Percentiles rank a stretch among this genome's conserved stretches.
Evolutionary conservation across 2,888 invertebrate genomes (phyloP).

Genomic region (Congeria kusceri): DNA sequence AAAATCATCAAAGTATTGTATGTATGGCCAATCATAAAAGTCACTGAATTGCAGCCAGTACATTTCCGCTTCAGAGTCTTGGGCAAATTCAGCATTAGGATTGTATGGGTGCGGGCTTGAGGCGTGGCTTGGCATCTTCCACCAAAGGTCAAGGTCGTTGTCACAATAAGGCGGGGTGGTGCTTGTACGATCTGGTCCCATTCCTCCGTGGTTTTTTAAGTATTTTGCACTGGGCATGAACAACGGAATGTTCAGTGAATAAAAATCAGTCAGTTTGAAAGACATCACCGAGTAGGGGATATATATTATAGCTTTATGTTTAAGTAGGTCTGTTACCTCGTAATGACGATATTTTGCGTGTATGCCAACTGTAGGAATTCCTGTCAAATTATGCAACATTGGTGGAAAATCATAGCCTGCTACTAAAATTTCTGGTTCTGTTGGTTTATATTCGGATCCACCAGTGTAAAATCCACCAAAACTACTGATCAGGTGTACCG

Average conservation of each 20-base stretch:
- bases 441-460: not conserved
- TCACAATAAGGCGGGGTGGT: not conserved
- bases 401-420: not conserved
- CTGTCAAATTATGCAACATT: not conserved
- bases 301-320: slow-evolving; percentile 4
- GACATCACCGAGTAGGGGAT: slow-evolving; percentile 3
- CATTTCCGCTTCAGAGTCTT: slow-evolving; percentile 1
- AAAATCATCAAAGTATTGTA: not conserved
- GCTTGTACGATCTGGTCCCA: not conserved
- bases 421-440: slow-evolving; percentile 3
- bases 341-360: not conserved
- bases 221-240: slow-evolving; percentile 7
- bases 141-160: not conserved
- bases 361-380: not conserved
- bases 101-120: not conserved
- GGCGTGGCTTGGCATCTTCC: not conserved
- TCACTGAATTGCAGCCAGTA: slow-evolving; percentile 8
- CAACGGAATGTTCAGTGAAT: slow-evolving; percentile 3
- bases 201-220: not conserved
- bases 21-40: slow-evolving; percentile 8
- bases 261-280: not conserved
- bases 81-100: slow-evolving; percentile 1
- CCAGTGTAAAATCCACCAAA: not conserved
- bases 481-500: not conserved
- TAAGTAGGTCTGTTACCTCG: not conserved